Percentiles rank a stretch among this genome's conserved stretches.
Evolutionary conservation across 2,888 invertebrate genomes (phyloP).

Genomic region (Pterobdella sp.): DNA sequence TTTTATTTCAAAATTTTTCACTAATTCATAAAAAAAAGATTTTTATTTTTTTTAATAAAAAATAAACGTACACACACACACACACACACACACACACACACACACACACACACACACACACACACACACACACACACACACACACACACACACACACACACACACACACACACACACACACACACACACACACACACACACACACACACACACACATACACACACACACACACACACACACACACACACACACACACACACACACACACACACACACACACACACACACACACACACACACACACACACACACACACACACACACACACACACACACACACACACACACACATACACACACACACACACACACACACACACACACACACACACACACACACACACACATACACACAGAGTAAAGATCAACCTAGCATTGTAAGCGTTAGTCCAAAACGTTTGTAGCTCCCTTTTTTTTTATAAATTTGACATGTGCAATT

Average conservation of each 20-base stretch:
- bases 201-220: conserved; percentile 19
- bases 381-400: conserved; percentile 20
- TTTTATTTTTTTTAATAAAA: too few species aligned
- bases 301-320: conserved; percentile 20
- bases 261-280: conserved; percentile 16
- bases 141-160: conserved; percentile 20
- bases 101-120: conserved; percentile 14
- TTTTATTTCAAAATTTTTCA: too few species aligned
- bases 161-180: conserved; percentile 19
- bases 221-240: conserved; percentile 20
- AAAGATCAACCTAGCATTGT: background rate
- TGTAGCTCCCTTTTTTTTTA: background rate
- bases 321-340: conserved; percentile 20
- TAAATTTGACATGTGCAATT: background rate
- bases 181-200: conserved; percentile 20
- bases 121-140: conserved; percentile 16
- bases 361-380: conserved; percentile 20
- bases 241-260: conserved; percentile 13
- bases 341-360: conserved; percentile 19
- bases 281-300: conserved; percentile 20
- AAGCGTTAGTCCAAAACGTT: background rate
- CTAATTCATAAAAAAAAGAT: too few species aligned
- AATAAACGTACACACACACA: background rate
- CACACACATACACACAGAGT: conserved; percentile 7
- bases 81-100: conserved; percentile 13